Conservation (phyloP, 2,888 invertebrate species). For the Pristionchus exspectatus region DNA sequence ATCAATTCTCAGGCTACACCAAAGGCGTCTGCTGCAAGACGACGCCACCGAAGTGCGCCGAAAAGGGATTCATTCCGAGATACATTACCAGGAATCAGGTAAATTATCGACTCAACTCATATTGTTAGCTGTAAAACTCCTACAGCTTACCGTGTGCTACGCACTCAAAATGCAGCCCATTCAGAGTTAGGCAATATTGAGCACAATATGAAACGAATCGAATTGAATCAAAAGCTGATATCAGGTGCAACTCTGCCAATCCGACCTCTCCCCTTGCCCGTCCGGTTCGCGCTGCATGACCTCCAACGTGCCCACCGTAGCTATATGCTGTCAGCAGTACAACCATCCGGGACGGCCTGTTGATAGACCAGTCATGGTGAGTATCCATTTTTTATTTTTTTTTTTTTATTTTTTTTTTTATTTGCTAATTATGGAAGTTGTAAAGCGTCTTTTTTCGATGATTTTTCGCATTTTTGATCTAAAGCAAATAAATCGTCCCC, state of each 20-base stretch:
- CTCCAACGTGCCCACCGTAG: constrained; percentile 65
- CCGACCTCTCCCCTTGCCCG: constrained; percentile 65
- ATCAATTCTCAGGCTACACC: constrained; percentile 58
- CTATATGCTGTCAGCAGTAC: constrained; percentile 71
- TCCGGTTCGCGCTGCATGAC: constrained; percentile 69
- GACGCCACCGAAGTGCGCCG: constrained; percentile 66
- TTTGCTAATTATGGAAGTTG: not conserved
- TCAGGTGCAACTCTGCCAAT: constrained; percentile 70
- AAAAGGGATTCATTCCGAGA: constrained; percentile 66
- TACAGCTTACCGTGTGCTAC: not conserved
- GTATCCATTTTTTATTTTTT: not conserved
- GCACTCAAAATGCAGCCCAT: no score
- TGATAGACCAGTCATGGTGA: not conserved
- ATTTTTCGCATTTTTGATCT: no score
- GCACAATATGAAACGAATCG: no score
- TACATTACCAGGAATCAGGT: constrained; percentile 67
- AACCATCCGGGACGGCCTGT: constrained; percentile 20
- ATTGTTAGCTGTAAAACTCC: not conserved
- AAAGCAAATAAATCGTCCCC: no score
- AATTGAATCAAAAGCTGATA: no score
- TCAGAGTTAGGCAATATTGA: no score
- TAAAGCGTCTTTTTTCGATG: not conserved
- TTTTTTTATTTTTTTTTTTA: no score
- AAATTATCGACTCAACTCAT: not conserved
- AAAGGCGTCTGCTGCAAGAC: constrained; percentile 68